phyloP scores from a whole-genome alignment of 35 echinoderm and acorn worm species.

The Amphiura filiformis region DNA sequence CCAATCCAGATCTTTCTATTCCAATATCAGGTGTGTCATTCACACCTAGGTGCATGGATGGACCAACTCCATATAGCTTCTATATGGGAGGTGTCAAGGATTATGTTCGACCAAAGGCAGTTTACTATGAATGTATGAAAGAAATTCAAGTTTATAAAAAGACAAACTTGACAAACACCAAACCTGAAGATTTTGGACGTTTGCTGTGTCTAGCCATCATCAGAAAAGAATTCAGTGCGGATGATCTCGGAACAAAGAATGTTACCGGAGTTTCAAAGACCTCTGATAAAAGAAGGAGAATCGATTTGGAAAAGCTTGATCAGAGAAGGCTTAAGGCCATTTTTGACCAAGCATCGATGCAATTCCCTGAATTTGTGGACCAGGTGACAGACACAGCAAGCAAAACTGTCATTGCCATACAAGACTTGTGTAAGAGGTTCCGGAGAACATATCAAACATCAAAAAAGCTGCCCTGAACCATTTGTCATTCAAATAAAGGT shows the following conservation, averaged over 20 bases:
- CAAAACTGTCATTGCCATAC: conserved; percentile 1
- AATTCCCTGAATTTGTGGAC: background rate
- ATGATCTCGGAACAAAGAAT: background rate
- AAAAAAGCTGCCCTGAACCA: too few relatives aligned
- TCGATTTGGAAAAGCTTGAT: background rate
- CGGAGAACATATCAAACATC: too few relatives aligned
- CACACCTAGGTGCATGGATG: background rate
- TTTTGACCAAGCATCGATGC: background rate
- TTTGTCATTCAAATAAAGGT: too few relatives aligned
- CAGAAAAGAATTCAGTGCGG: background rate
- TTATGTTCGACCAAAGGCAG: background rate
- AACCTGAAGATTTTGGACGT: background rate
- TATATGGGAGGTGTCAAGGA: background rate
- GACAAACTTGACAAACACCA: background rate
- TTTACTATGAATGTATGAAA: background rate
- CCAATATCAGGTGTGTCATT: background rate
- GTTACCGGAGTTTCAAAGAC: background rate
- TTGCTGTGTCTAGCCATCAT: background rate
- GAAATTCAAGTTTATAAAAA: too few relatives aligned
- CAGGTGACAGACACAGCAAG: background rate
- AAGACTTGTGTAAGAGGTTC: background rate
- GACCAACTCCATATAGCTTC: background rate
- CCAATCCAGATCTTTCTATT: background rate
- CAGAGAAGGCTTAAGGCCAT: background rate
- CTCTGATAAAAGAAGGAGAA: background rate